These are phyloP conservation scores for Macropodus opercularis DNA, from an alignment of 2,797 vertebrate species.

Conservation along the genomic window DNA sequence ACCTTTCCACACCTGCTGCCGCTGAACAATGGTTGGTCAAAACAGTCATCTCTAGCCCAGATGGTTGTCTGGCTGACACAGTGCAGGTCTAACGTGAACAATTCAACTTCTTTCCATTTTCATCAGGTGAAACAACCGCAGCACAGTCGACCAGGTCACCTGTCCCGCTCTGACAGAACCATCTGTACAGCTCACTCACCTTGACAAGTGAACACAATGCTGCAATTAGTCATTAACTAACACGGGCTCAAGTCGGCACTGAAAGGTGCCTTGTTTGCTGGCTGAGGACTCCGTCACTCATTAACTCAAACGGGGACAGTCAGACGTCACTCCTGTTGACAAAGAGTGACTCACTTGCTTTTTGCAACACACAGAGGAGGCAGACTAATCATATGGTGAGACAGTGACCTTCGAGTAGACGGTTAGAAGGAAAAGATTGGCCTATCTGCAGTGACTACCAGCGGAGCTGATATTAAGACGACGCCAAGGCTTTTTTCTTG, in stretches of 20 bases:
- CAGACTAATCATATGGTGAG: slow-evolving; percentile 50
- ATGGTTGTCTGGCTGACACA: slow-evolving; percentile 38
- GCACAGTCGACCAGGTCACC: slow-evolving; percentile 33
- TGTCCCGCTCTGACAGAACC: slow-evolving; percentile 32
- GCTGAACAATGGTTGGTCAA: slow-evolving; percentile 50
- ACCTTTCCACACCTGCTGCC: slow-evolving; percentile 68
- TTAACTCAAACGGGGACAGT: slow-evolving; percentile 75
- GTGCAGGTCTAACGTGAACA: slow-evolving; percentile 57
- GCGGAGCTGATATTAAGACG: slow-evolving; percentile 19
- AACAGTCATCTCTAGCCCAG: slow-evolving; percentile 44
- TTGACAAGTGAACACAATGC: slow-evolving; percentile 61
- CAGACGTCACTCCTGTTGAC: slow-evolving; percentile 69
- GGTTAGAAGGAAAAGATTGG: slow-evolving; percentile 45
- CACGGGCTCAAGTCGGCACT: slow-evolving; percentile 48
- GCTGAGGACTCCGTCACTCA: slow-evolving; percentile 72
- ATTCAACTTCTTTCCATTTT: slow-evolving; percentile 66
- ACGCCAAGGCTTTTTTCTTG: slow-evolving; percentile 11
- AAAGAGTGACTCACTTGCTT: slow-evolving; percentile 74
- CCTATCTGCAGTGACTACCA: slow-evolving; percentile 44
- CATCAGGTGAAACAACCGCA: slow-evolving; percentile 57
- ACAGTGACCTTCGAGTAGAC: slow-evolving; percentile 60
- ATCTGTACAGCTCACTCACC: slow-evolving; percentile 57
- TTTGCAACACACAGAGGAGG: slow-evolving; percentile 60
- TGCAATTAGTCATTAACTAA: slow-evolving; percentile 76
- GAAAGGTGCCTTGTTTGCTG: slow-evolving; percentile 63